Evolutionary conservation across 2,888 invertebrate species (phyloP).

Genomic region (Drosophila diplacantha): DNA sequence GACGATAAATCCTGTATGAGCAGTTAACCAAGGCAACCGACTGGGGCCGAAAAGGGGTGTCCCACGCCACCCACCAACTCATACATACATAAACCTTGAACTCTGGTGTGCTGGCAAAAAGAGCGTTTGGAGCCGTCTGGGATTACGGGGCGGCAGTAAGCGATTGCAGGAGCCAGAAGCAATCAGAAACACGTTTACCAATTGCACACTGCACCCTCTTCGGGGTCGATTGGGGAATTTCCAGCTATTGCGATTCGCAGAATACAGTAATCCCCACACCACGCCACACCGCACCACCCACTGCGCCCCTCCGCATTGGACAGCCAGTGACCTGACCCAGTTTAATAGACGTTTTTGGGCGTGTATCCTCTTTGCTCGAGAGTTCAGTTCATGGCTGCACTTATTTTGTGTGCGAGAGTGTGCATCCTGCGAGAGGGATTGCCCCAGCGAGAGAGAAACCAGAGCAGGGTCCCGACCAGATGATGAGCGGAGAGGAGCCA

Average conservation of each 20-base stretch:
- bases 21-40: slow-evolving; percentile 41
- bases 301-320: slow-evolving; percentile 1
- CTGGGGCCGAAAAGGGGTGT: slow-evolving; percentile 1
- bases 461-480: slow-evolving; percentile 6
- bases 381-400: slow-evolving; percentile 68
- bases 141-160: slow-evolving; percentile 11
- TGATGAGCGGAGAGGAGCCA: slow-evolving; percentile 3
- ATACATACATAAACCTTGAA: slow-evolving; percentile 65
- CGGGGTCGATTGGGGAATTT: slow-evolving; percentile 61
- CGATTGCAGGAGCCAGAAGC: slow-evolving; percentile 25
- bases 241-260: slow-evolving; percentile 53
- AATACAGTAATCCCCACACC: slow-evolving; percentile 20
- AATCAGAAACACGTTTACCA: slow-evolving; percentile 61
- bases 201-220: slow-evolving; percentile 40
- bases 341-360: slow-evolving; percentile 65
- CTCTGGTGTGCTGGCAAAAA: slow-evolving; percentile 45
- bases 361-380: slow-evolving; percentile 63
- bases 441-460: slow-evolving; percentile 22
- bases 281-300: not conserved
- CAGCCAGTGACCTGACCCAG: slow-evolving; percentile 66
- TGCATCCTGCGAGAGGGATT: slow-evolving; percentile 19
- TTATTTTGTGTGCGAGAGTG: slow-evolving; percentile 16
- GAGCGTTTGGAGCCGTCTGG: slow-evolving; percentile 32
- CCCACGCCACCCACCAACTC: slow-evolving; percentile 17
- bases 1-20: slow-evolving; percentile 45